Percentiles rank a stretch among this genome's conserved stretches.
Conservation (phyloP, 1,140 invertebrate species). For the Panagrolaimus sp. region DNA sequence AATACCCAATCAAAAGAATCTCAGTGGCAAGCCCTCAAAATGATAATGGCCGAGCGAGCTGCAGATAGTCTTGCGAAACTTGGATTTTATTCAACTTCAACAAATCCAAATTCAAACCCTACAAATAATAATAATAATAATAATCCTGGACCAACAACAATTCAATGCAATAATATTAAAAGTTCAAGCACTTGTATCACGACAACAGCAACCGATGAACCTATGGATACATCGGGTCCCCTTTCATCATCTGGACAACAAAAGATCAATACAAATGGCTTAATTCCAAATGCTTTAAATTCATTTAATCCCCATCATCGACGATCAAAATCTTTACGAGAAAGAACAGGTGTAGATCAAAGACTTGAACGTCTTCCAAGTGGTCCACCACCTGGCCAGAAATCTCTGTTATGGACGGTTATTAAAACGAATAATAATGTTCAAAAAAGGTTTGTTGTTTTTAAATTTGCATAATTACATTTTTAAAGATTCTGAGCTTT, state of each 20-base stretch:
- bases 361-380: constrained; percentile 53
- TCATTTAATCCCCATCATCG: constrained; percentile 29
- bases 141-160: constrained; percentile 12
- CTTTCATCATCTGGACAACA: not conserved
- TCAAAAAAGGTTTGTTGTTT: constrained; percentile 25
- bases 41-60: constrained; percentile 58
- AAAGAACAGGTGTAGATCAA: constrained; percentile 58
- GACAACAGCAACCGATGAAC: not conserved
- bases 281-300: not conserved
- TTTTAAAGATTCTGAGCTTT: too few relatives aligned
- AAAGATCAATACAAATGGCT: not conserved
- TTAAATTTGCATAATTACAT: too few relatives aligned
- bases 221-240: not conserved
- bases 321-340: constrained; percentile 47
- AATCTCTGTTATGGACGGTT: constrained; percentile 50
- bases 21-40: constrained; percentile 58
- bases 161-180: not conserved
- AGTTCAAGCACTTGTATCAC: not conserved
- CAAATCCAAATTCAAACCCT: not conserved
- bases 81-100: constrained; percentile 42
- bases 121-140: not conserved
- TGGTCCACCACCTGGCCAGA: constrained; percentile 40
- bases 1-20: constrained; percentile 40
- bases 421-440: constrained; percentile 35
- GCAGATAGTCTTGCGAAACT: constrained; percentile 58